phyloP scores from a whole-genome alignment of 2,888 invertebrate genomes.

The Hyalella azteca region DNA sequence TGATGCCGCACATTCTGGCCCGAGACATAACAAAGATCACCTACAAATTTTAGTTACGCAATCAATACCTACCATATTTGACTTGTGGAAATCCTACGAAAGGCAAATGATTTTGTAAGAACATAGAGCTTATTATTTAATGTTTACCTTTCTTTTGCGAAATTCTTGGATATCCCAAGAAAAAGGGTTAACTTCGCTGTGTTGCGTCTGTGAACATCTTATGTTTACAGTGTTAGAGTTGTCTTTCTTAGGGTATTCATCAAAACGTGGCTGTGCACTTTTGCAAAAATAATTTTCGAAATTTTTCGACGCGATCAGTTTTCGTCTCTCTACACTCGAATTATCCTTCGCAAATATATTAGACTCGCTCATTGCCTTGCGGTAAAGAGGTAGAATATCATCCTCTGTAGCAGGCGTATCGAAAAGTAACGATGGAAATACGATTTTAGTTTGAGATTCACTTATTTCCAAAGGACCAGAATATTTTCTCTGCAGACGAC shows the following conservation, averaged over 20 bases:
- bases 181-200: slow-evolving; percentile 25
- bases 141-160: background rate
- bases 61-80: too few species aligned
- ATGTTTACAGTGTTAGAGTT: background rate
- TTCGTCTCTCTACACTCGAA: background rate
- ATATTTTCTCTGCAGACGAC: too few species aligned
- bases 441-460: background rate
- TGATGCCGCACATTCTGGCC: too few species aligned
- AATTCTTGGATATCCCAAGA: slow-evolving; percentile 1
- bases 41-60: too few species aligned
- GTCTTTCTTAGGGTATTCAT: background rate
- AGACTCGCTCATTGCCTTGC: slow-evolving; percentile 19
- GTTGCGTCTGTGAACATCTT: background rate
- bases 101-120: too few species aligned
- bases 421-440: background rate
- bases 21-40: too few species aligned
- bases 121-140: too few species aligned
- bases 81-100: too few species aligned
- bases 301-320: background rate
- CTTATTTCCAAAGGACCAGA: too few species aligned
- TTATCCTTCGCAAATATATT: slow-evolving; percentile 12
- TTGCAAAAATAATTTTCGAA: background rate
- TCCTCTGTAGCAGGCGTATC: background rate
- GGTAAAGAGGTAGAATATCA: slow-evolving; percentile 2
- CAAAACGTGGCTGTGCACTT: background rate